Base-by-base conservation (phyloP, 2,888 invertebrate species). In the Dolichomitus sp. region DNA sequence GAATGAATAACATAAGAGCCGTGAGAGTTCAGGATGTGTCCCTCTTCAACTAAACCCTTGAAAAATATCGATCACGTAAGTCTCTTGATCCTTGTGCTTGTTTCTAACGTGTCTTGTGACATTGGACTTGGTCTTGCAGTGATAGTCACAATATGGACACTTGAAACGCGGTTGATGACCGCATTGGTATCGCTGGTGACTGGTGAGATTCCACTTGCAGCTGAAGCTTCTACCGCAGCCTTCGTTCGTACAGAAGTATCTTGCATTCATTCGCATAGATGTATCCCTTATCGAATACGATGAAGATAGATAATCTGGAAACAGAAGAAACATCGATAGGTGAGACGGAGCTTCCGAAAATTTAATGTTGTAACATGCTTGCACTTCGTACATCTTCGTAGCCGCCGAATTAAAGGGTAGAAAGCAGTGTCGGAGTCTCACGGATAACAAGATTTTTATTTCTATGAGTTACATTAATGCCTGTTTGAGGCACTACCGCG, bases 151-250 rank as follows among this genome's bases (percentile, higher is more conserved):
- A 66, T 91, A 91, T 0, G 92, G 91, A 74, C 93, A 94, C 65
- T 90, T 88, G 86, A 93, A 94, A 37, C 92, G 90, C 4, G 93
- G 90, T 27, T 90, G 90, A 77, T 90, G 89, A 11, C 93, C 93
- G 72, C 93, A 94, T 77, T 93, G 92, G 69, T 90, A 90, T 69
- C 90, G 90, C 78, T 90, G 84, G 76, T 94, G 93, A 27, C 92
- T 91, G 75, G 89, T 87, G 85, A 93, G 83, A 70, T 88, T 89
- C 45, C 87, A 82, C 40, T 89, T 89, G 69, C 89, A 87, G 17
- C 86, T 87, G 83, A 91, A 93, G 6, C 50, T 70, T 19, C 42
- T 74, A 48, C 54, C 57, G 45, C 84, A 84, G 19, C 70, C 78
- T 9, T 63, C 57, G 65, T 83, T 83, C 63, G 69, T 23, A 33